Evolutionary conservation across 2,113 vertebrate genomes (phyloP).

Genomic region (Caracal caracal): DNA sequence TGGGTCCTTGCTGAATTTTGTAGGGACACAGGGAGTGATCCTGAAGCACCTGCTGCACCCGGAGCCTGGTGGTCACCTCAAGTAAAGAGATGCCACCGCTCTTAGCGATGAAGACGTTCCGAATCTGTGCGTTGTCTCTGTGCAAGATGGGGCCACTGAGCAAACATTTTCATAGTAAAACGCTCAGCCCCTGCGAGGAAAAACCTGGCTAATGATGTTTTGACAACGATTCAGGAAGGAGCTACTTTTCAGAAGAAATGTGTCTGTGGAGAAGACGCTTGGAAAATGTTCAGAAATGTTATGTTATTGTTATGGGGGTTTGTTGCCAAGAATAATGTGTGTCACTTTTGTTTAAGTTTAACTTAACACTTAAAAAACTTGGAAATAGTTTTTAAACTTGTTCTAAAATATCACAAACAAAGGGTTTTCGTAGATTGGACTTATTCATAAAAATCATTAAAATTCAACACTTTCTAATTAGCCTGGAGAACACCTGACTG

Average conservation of each 20-base stretch:
- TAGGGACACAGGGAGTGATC: neutral
- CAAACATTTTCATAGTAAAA: neutral
- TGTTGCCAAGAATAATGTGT: neutral
- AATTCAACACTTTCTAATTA: neutral
- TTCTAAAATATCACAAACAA: neutral
- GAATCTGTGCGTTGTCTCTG: neutral
- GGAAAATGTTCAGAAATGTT: neutral
- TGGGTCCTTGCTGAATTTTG: fast-evolving
- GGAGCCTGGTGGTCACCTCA: neutral
- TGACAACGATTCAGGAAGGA: neutral
- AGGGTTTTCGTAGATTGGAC: neutral
- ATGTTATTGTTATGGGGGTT: neutral
- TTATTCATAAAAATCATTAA: neutral
- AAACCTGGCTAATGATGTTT: neutral
- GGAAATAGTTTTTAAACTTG: neutral
- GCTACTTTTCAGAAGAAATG: neutral
- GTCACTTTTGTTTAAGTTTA: neutral
- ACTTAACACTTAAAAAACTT: neutral
- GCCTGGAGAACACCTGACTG: neutral
- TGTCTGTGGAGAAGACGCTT: neutral
- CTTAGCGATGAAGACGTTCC: too few relatives aligned
- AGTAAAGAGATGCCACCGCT: neutral
- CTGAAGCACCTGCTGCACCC: neutral
- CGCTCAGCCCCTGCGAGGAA: neutral
- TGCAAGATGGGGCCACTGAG: neutral